Evolutionary conservation across 2,888 invertebrate genomes (phyloP).

Genomic region (Seira sanloemensis): DNA sequence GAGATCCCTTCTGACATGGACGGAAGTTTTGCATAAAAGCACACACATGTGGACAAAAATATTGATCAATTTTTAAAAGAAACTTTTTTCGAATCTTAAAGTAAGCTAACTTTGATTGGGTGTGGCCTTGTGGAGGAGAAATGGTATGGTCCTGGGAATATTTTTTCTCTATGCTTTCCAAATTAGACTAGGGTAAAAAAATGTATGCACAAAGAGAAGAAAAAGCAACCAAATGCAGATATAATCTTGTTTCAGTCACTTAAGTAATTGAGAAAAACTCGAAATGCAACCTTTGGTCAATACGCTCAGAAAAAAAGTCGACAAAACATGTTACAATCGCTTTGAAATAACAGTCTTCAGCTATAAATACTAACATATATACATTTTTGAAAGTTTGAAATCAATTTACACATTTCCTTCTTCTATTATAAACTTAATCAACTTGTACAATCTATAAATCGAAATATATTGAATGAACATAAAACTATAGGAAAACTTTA

Average conservation of each 20-base stretch:
- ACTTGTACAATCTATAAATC: neutral
- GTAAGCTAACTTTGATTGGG: too few relatives aligned
- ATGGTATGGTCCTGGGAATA: neutral
- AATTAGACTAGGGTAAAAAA: neutral
- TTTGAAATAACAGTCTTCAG: constrained; percentile 23
- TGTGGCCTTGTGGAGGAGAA: neutral
- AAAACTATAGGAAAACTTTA: too few relatives aligned
- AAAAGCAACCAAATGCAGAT: neutral
- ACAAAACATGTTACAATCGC: neutral
- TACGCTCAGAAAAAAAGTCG: constrained; percentile 24
- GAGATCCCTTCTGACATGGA: constrained; percentile 14
- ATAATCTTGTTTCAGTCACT: constrained; percentile 26
- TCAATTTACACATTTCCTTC: neutral
- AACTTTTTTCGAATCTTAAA: neutral
- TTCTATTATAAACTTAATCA: neutral
- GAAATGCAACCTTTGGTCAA: constrained; percentile 65
- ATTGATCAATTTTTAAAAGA: neutral
- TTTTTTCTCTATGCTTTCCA: neutral
- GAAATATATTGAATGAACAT: too few relatives aligned
- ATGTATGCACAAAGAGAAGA: neutral
- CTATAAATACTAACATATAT: constrained; percentile 46
- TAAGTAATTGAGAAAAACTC: constrained; percentile 70
- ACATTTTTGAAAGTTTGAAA: constrained; percentile 30
- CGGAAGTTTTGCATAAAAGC: too few relatives aligned
- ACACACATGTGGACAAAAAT: too few relatives aligned